phyloP scores from a whole-genome alignment of 2,888 invertebrate genomes.

The Drosophila recens region DNA sequence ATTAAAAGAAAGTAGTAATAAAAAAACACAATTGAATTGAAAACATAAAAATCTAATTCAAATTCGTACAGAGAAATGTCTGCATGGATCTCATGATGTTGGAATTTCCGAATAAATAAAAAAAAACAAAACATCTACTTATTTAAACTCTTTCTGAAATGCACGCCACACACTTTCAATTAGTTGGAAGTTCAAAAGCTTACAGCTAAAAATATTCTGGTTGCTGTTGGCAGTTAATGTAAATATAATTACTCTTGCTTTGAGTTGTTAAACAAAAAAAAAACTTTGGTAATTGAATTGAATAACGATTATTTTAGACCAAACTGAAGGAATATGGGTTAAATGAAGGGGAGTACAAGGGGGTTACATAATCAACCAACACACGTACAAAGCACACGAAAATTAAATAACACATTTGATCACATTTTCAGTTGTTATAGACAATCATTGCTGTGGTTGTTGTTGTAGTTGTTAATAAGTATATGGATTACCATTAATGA shows the following conservation, averaged over 20 bases:
- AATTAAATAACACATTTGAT: constrained; percentile 45
- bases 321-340: constrained; percentile 17
- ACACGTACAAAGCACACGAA: constrained; percentile 63
- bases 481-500: constrained; percentile 38
- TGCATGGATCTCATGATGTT: constrained; percentile 84
- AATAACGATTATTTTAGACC: constrained; percentile 14
- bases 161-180: constrained; percentile 77
- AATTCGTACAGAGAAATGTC: constrained; percentile 78
- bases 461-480: constrained; percentile 32
- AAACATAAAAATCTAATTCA: constrained; percentile 9
- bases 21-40: constrained; percentile 27
- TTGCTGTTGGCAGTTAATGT: constrained; percentile 12
- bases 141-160: constrained; percentile 42
- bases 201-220: constrained; percentile 7
- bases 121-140: constrained; percentile 6
- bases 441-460: constrained; percentile 32
- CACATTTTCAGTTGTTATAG: constrained; percentile 40
- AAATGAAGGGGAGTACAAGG: background rate
- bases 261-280: constrained; percentile 29
- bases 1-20: constrained; percentile 19
- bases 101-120: constrained; percentile 15
- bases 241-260: constrained; percentile 14
- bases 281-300: constrained; percentile 13
- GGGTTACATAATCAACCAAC: constrained; percentile 44
- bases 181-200: constrained; percentile 12